Evolutionary conservation across 64 coral and sea anemone genomes (phyloP).

Genomic region (Montipora capricornis): DNA sequence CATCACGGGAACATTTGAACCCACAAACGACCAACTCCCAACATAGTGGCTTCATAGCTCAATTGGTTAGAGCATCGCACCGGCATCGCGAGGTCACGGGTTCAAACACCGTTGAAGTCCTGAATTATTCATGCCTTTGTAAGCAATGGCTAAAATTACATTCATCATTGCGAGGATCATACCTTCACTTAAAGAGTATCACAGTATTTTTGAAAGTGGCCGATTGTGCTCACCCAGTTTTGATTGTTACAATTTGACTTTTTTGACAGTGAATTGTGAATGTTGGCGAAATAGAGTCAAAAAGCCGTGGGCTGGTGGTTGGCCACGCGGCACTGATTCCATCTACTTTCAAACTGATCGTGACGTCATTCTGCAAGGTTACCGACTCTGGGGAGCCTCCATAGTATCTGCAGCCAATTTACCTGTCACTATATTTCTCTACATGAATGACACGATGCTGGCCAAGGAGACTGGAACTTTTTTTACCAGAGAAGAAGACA

Average conservation of each 20-base stretch:
- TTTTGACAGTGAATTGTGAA: neutral
- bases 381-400: neutral
- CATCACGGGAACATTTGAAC: too few species aligned
- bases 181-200: too few species aligned
- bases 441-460: conserved; percentile 14
- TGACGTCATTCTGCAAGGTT: conserved; percentile 32
- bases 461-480: conserved; percentile 24
- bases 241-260: neutral
- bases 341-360: conserved; percentile 42
- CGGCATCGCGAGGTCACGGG: too few species aligned
- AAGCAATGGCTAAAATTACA: too few species aligned
- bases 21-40: too few species aligned
- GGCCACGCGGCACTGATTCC: neutral
- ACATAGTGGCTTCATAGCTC: too few species aligned
- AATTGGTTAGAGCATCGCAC: too few species aligned
- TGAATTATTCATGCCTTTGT: too few species aligned
- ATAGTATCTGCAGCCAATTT: neutral
- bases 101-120: too few species aligned
- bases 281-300: conserved; percentile 26
- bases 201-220: too few species aligned
- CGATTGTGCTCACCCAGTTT: too few species aligned
- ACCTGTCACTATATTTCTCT: conserved; percentile 24
- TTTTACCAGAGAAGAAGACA: neutral
- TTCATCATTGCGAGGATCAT: too few species aligned
- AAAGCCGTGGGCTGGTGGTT: neutral